A percentile compares a stretch with the other conserved stretches of the same genome.
phyloP scores from a whole-genome alignment of 53 echinoderm and acorn worm species.

The Echinometra lucunter region DNA sequence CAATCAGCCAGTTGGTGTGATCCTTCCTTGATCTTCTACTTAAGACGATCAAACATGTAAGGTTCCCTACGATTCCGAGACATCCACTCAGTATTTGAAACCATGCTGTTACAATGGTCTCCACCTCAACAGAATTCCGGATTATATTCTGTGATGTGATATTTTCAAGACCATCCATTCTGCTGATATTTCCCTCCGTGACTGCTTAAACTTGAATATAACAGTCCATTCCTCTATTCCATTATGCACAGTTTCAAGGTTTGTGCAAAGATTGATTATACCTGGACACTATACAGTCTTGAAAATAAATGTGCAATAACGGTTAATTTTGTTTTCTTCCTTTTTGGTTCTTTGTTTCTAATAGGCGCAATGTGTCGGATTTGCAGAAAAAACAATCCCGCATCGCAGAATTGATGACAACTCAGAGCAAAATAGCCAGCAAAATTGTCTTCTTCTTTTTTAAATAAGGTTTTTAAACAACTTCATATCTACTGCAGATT shows the following conservation, averaged over 20 bases:
- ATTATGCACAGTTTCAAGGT: no score
- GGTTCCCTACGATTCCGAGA: slow-evolving; percentile 36
- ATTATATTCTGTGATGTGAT: neutral
- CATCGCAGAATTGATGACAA: no score
- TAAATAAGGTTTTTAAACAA: neutral
- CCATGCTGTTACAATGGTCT: neutral
- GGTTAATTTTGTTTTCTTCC: no score
- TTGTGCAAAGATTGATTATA: neutral
- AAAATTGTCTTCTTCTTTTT: no score
- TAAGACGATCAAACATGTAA: slow-evolving; percentile 37
- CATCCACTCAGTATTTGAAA: slow-evolving; percentile 50
- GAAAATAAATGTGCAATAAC: no score
- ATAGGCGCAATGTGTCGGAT: no score
- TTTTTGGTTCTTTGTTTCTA: no score
- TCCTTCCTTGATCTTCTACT: slow-evolving; percentile 3
- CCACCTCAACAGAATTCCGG: neutral
- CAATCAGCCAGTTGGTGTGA: slow-evolving; percentile 71
- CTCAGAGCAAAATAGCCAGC: no score
- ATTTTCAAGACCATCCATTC: neutral
- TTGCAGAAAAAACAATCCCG: no score
- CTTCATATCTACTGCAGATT: slow-evolving; percentile 3
- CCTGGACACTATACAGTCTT: no score
- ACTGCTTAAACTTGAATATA: neutral
- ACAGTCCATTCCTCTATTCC: neutral
- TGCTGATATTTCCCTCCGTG: neutral